These are phyloP conservation scores for Ctenodactylus gundi DNA, from an alignment of 2,113 vertebrate genomes.

Conservation along the genomic window DNA sequence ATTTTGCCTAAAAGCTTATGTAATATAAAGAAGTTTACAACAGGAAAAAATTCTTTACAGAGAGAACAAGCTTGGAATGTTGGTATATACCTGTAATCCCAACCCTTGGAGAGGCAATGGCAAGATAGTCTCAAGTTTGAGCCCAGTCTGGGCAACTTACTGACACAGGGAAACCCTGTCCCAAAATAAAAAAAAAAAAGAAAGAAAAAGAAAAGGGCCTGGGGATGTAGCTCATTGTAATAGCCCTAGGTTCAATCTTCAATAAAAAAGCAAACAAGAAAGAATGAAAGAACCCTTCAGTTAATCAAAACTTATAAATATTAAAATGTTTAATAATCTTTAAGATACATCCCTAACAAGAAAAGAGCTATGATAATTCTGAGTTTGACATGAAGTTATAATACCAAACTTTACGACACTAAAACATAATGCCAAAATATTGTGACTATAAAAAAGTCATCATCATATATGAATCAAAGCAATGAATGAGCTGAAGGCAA, in stretches of 20 bases:
- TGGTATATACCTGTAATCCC: not conserved
- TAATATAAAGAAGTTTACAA: not conserved
- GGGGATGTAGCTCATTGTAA: not conserved
- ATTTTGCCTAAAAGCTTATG: not conserved
- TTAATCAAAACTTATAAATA: constrained; percentile 16
- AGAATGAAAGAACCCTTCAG: not conserved
- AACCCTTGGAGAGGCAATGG: not conserved
- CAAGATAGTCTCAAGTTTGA: not conserved
- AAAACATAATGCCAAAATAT: not conserved
- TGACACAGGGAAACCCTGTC: not conserved
- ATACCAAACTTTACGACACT: constrained; percentile 3
- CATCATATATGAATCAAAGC: constrained; percentile 25
- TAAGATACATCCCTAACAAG: constrained; percentile 15
- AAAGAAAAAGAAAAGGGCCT: not conserved
- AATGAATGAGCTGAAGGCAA: not conserved
- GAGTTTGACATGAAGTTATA: not conserved
- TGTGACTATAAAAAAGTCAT: not conserved
- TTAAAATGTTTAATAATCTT: constrained; percentile 25
- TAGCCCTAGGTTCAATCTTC: not conserved
- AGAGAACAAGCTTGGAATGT: not conserved
- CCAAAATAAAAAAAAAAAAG: not conserved
- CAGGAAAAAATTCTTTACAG: not conserved
- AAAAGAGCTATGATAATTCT: not conserved
- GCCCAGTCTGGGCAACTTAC: not conserved
- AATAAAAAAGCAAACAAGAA: not conserved